These are phyloP conservation scores for Drosophila aff. DNA, from an alignment of 1,140 invertebrate species.

Conservation along the genomic window DNA sequence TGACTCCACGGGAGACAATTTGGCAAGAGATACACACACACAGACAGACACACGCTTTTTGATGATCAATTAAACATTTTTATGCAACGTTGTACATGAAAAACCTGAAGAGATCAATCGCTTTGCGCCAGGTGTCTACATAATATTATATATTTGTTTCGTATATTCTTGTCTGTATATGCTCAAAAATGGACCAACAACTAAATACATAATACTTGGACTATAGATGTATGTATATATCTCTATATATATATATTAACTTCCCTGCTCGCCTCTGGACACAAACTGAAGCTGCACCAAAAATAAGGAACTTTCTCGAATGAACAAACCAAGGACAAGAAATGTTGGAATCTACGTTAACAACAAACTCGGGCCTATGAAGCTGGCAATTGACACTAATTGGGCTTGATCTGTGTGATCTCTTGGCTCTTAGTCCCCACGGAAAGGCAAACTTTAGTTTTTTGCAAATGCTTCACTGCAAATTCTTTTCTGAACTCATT, in stretches of 20 bases:
- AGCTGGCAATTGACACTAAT: slow-evolving; percentile 58
- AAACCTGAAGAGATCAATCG: slow-evolving; percentile 46
- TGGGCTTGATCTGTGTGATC: slow-evolving; percentile 27
- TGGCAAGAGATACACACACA: slow-evolving; percentile 44
- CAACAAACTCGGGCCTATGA: slow-evolving; percentile 42
- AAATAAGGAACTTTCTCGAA: slow-evolving; percentile 63
- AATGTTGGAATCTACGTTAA: slow-evolving; percentile 46
- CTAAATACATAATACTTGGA: slow-evolving; percentile 82
- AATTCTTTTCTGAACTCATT: neutral
- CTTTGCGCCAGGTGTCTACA: slow-evolving; percentile 25
- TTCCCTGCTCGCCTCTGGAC: slow-evolving; percentile 53
- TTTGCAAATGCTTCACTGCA: neutral
- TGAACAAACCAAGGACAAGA: slow-evolving; percentile 40
- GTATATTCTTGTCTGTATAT: slow-evolving; percentile 55
- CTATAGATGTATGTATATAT: slow-evolving; percentile 59
- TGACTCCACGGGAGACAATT: slow-evolving; percentile 74
- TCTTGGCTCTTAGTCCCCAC: neutral
- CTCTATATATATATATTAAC: slow-evolving; percentile 44
- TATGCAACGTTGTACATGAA: slow-evolving; percentile 59
- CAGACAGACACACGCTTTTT: slow-evolving; percentile 48
- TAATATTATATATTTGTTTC: slow-evolving; percentile 39
- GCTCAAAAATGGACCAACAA: slow-evolving; percentile 80
- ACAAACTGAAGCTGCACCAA: slow-evolving; percentile 62
- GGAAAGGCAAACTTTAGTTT: slow-evolving; percentile 30
- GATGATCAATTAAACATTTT: slow-evolving; percentile 79